These are phyloP conservation scores for Drosophila athabasca DNA, from an alignment of 1,140 invertebrate species.

Conservation along the genomic window DNA sequence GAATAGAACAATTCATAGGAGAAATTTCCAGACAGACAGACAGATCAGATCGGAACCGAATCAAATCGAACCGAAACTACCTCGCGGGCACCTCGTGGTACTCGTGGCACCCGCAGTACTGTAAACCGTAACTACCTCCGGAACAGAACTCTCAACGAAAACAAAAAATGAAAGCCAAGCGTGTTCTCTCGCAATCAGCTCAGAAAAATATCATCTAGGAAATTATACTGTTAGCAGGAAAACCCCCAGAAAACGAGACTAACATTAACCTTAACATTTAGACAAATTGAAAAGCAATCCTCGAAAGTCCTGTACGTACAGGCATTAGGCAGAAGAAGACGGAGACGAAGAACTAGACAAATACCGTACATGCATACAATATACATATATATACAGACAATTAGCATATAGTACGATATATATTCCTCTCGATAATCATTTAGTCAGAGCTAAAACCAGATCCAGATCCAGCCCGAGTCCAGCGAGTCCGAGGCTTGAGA, in stretches of 20 bases:
- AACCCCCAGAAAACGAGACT: no score
- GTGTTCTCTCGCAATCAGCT: constrained; percentile 7
- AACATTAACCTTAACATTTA: constrained; percentile 14
- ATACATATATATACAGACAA: constrained; percentile 36
- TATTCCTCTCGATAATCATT: constrained; percentile 72
- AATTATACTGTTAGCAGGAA: constrained; percentile 43
- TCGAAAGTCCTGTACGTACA: constrained; percentile 42
- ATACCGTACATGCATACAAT: constrained; percentile 61
- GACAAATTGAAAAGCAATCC: constrained; percentile 70
- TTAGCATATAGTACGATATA: constrained; percentile 18
- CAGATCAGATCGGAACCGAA: constrained; percentile 13
- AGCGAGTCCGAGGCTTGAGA: constrained; percentile 14
- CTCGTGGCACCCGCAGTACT: constrained; percentile 41
- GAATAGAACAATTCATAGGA: constrained; percentile 43
- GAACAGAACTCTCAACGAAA: constrained; percentile 34
- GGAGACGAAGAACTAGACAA: constrained; percentile 59
- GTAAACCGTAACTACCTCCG: constrained; percentile 67
- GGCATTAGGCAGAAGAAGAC: constrained; percentile 21
- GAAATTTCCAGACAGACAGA: constrained; percentile 33
- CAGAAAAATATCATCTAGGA: constrained; percentile 14
- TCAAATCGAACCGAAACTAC: constrained; percentile 61
- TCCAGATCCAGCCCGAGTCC: background rate
- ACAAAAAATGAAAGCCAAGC: constrained; percentile 16
- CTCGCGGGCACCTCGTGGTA: constrained; percentile 41
- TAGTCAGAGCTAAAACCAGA: constrained; percentile 49